Percentiles rank a stretch among this genome's conserved stretches.
Conservation (phyloP, 2,888 invertebrate species). For the Drosophila quinaria region DNA sequence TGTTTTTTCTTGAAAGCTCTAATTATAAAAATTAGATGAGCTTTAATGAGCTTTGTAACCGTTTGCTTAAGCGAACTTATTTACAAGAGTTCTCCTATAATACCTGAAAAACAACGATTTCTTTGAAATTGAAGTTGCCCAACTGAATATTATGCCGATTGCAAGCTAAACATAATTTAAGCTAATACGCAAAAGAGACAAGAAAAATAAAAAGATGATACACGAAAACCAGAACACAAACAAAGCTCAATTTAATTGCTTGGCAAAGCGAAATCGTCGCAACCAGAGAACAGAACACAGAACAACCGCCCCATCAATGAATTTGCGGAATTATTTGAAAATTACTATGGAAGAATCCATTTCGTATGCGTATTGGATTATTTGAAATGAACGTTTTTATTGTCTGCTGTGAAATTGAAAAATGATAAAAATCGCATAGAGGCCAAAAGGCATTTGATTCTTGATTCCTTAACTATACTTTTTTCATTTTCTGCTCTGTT, state of each 20-base stretch:
- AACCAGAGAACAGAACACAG: constrained; percentile 3
- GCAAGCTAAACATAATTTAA: constrained; percentile 59
- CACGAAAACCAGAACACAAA: constrained; percentile 11
- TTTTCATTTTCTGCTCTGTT: not conserved
- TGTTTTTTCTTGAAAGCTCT: too few relatives aligned
- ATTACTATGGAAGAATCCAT: constrained; percentile 14
- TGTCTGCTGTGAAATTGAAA: constrained; percentile 84
- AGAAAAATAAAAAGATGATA: not conserved
- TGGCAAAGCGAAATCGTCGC: constrained; percentile 41
- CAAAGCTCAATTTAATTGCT: constrained; percentile 60
- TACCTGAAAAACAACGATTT: not conserved
- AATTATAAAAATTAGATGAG: too few relatives aligned
- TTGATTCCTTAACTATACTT: constrained; percentile 16
- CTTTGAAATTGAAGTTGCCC: constrained; percentile 29
- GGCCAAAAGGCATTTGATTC: constrained; percentile 63
- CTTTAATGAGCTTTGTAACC: not conserved
- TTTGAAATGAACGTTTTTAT: constrained; percentile 56
- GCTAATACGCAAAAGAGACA: constrained; percentile 27
- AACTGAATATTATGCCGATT: constrained; percentile 27
- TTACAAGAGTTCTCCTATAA: not conserved
- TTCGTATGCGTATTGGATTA: constrained; percentile 39
- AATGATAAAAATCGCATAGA: constrained; percentile 79
- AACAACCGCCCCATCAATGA: constrained; percentile 36
- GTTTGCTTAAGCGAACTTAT: not conserved
- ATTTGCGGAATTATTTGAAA: constrained; percentile 35